A percentile compares a stretch with the other conserved stretches of the same genome.
These are phyloP conservation scores for Ictalurus furcatus DNA, from an alignment of 2,113 vertebrate species.

Conservation along the genomic window DNA sequence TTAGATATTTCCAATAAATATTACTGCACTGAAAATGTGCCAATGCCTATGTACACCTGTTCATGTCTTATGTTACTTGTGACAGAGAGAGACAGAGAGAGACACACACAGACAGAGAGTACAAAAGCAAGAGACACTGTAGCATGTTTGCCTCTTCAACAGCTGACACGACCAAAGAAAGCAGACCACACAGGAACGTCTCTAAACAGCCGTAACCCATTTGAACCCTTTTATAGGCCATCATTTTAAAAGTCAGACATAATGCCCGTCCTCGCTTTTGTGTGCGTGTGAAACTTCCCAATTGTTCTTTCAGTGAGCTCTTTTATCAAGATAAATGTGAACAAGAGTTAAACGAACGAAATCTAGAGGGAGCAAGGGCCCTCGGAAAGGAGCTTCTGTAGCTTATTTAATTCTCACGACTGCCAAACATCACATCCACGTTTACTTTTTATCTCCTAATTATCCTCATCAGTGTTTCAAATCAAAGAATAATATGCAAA, in stretches of 20 bases:
- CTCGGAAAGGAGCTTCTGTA: background rate
- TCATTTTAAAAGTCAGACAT: conserved; percentile 40
- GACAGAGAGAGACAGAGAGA: background rate
- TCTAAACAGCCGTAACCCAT: conserved; percentile 23
- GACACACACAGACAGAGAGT: background rate
- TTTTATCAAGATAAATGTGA: conserved; percentile 11
- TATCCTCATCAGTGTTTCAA: conserved; percentile 40
- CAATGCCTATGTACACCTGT: conserved; percentile 32
- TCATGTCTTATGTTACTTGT: conserved; percentile 44
- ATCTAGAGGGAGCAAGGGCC: background rate
- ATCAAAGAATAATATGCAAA: conserved; percentile 29
- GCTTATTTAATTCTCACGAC: conserved; percentile 22
- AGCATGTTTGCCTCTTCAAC: conserved; percentile 25
- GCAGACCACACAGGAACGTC: conserved; percentile 15
- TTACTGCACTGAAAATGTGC: conserved; percentile 1
- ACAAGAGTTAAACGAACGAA: background rate
- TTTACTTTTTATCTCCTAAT: conserved; percentile 46
- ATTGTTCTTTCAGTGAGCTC: background rate
- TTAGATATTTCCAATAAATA: background rate
- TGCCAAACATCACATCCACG: conserved; percentile 35
- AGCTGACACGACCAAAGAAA: conserved; percentile 34
- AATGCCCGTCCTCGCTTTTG: conserved; percentile 17
- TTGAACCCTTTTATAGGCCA: conserved; percentile 30
- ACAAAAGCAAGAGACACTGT: conserved; percentile 24
- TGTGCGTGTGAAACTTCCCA: background rate